These are phyloP conservation scores for Procapra przewalskii DNA, from an alignment of 2,113 vertebrate species.

Conservation along the genomic window DNA sequence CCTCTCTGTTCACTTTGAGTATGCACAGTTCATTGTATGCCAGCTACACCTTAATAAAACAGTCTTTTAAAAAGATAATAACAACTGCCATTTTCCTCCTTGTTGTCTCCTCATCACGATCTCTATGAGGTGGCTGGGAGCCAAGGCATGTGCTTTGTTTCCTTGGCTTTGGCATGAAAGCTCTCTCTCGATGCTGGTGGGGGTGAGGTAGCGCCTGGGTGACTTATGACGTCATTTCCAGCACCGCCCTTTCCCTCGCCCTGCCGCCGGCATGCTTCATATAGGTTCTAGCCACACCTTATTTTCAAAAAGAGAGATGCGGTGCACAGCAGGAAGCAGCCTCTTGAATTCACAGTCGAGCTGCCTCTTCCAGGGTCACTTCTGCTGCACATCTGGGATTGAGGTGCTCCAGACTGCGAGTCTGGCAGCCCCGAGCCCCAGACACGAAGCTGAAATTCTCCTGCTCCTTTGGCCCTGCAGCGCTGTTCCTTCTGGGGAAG, in stretches of 20 bases:
- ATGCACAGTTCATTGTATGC: not conserved
- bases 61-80: not conserved
- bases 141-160: not conserved
- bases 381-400: conserved; percentile 10
- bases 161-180: not conserved
- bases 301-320: conserved; percentile 44
- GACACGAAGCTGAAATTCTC: not conserved
- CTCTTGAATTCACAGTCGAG: not conserved
- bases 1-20: not conserved
- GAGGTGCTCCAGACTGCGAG: not conserved
- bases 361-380: not conserved
- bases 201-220: not conserved
- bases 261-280: not conserved
- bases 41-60: not conserved
- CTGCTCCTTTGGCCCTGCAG: not conserved
- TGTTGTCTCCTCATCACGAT: not conserved
- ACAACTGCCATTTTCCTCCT: not conserved
- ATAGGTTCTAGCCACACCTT: not conserved
- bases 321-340: not conserved
- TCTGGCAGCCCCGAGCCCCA: not conserved
- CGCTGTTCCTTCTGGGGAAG: not conserved
- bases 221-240: not conserved
- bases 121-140: not conserved
- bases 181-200: not conserved
- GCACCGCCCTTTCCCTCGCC: not conserved